Conservation (phyloP, 35 echinoderm and acorn worm species). For the Acanthaster planci region DNA sequence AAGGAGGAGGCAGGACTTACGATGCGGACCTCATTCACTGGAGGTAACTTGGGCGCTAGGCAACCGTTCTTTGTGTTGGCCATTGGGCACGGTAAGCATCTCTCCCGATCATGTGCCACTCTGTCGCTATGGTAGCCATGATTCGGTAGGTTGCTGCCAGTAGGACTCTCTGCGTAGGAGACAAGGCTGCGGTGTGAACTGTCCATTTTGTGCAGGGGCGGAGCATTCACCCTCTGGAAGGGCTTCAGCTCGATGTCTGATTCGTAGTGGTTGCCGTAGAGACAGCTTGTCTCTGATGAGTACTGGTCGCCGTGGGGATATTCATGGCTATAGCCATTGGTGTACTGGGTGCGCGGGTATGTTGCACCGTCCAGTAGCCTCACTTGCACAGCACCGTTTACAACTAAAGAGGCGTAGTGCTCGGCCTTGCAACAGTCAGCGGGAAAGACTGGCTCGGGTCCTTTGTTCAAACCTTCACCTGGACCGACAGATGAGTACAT, state of each 20-base stretch:
- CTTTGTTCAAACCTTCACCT: slow-evolving; percentile 31
- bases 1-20: neutral
- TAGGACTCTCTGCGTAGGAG: slow-evolving; percentile 16
- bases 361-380: slow-evolving; percentile 61
- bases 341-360: slow-evolving; percentile 33
- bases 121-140: slow-evolving; percentile 21
- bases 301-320: slow-evolving; percentile 31
- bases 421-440: slow-evolving; percentile 69
- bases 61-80: slow-evolving; percentile 80
- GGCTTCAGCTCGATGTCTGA: slow-evolving; percentile 48
- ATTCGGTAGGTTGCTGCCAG: slow-evolving; percentile 25
- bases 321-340: slow-evolving; percentile 35
- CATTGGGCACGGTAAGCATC: slow-evolving; percentile 68
- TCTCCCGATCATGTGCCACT: slow-evolving; percentile 25
- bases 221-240: slow-evolving; percentile 42
- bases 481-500: slow-evolving; percentile 26
- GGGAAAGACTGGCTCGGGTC: neutral
- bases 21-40: neutral
- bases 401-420: slow-evolving; percentile 66
- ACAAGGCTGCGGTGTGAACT: neutral
- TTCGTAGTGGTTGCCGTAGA: neutral
- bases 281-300: slow-evolving; percentile 10
- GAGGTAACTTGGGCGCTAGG: slow-evolving; percentile 62
- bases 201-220: slow-evolving; percentile 22
- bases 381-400: slow-evolving; percentile 83